Conservation (phyloP, 1,140 invertebrate species). For the Heliothis virescens region DNA sequence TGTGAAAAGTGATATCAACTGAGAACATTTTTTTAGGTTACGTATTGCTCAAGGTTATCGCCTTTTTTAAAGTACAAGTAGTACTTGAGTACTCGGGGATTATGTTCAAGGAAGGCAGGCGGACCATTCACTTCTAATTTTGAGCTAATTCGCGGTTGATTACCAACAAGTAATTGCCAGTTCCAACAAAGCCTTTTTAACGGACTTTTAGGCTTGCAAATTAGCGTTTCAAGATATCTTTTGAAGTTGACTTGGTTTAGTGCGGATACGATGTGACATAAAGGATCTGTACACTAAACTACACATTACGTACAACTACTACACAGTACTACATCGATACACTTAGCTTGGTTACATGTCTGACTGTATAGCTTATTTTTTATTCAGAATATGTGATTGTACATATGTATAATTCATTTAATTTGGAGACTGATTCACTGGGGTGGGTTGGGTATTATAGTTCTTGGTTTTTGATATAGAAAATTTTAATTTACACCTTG, state of each 20-base stretch:
- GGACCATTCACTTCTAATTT: background rate
- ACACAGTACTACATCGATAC: background rate
- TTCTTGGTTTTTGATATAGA: too few relatives aligned
- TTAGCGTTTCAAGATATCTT: background rate
- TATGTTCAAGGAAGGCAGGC: background rate
- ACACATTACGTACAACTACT: too few relatives aligned
- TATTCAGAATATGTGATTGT: too few relatives aligned
- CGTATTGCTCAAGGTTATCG: background rate
- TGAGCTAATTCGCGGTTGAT: too few relatives aligned
- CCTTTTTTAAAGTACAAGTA: background rate
- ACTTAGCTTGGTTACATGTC: too few relatives aligned
- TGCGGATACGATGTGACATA: slow-evolving; percentile 28
- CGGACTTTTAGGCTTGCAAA: background rate
- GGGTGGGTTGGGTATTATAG: too few relatives aligned
- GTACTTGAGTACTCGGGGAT: background rate
- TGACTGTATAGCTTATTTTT: too few relatives aligned
- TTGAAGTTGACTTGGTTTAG: background rate
- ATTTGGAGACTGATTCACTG: too few relatives aligned
- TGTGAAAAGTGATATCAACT: background rate
- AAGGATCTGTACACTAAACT: slow-evolving; percentile 7
- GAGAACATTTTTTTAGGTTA: background rate
- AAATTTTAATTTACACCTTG: too few relatives aligned
- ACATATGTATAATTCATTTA: too few relatives aligned
- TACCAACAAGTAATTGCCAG: too few relatives aligned
- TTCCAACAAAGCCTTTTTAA: background rate